Evolutionary conservation across 2,888 invertebrate species (phyloP).

Genomic region (Eustalomyia histrio): DNA sequence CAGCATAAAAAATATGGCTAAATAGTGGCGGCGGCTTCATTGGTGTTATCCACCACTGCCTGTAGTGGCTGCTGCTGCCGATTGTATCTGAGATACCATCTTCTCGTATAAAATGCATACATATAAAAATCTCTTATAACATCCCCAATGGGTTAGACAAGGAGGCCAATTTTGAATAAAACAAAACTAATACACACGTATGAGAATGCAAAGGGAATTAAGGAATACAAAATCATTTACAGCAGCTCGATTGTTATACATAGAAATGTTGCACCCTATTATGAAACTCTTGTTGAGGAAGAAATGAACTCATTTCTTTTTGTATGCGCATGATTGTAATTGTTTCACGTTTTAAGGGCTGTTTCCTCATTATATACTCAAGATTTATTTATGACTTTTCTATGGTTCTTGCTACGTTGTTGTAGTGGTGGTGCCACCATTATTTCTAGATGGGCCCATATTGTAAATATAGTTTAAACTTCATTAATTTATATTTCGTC

Average conservation of each 20-base stretch:
- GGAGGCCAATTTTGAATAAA: constrained; percentile 6
- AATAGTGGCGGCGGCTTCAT: constrained; percentile 71
- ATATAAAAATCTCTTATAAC: constrained; percentile 5
- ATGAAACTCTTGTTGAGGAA: not conserved
- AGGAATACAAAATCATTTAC: constrained; percentile 19
- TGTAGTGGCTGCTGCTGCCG: constrained; percentile 31
- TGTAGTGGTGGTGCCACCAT: constrained; percentile 5
- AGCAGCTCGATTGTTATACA: constrained; percentile 36
- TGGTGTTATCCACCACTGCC: constrained; percentile 68
- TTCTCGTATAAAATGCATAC: not conserved
- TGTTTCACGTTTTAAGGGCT: constrained; percentile 16
- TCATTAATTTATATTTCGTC: constrained; percentile 57
- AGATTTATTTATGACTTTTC: not conserved
- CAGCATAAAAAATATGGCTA: constrained; percentile 75
- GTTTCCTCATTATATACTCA: constrained; percentile 32
- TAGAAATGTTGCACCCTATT: constrained; percentile 17
- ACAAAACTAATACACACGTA: not conserved
- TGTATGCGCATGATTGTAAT: constrained; percentile 35
- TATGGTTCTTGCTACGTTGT: not conserved
- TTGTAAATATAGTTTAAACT: constrained; percentile 49
- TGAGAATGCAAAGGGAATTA: not conserved
- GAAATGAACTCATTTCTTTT: not conserved
- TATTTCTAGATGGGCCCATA: not conserved
- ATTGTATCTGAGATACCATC: constrained; percentile 20
- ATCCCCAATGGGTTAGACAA: constrained; percentile 29